These are phyloP conservation scores for Caprella mutica DNA, from an alignment of 2,888 invertebrate genomes.

Conservation along the genomic window DNA sequence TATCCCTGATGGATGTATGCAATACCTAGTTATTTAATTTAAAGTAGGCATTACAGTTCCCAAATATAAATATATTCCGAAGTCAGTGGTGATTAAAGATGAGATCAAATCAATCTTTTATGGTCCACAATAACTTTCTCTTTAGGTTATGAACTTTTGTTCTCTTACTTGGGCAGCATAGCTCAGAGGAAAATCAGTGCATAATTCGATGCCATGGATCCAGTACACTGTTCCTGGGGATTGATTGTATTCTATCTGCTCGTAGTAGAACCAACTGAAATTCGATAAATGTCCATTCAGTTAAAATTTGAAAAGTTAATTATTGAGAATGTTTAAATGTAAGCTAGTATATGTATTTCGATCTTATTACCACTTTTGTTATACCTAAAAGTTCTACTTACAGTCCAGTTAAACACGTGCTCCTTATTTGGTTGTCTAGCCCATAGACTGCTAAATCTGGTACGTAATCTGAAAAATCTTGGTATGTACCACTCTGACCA, in stretches of 20 bases:
- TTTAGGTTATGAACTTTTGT: too few relatives aligned
- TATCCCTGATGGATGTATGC: too few relatives aligned
- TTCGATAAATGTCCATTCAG: neutral
- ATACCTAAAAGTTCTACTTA: conserved; percentile 6
- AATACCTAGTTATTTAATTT: too few relatives aligned
- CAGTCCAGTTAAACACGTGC: conserved; percentile 11
- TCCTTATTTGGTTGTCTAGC: conserved; percentile 14
- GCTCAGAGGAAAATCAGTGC: conserved; percentile 14
- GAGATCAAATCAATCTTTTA: too few relatives aligned
- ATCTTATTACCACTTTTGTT: too few relatives aligned
- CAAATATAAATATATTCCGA: too few relatives aligned
- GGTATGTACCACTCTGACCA: neutral
- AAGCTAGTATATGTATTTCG: neutral
- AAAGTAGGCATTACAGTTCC: too few relatives aligned
- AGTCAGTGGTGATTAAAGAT: too few relatives aligned
- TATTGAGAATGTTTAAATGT: neutral
- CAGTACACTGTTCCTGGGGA: conserved; percentile 15
- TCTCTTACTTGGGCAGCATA: conserved; percentile 13
- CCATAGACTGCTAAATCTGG: neutral
- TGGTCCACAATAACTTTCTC: too few relatives aligned
- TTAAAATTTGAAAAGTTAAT: neutral
- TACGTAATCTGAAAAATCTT: conserved; percentile 5
- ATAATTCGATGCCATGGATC: conserved; percentile 21
- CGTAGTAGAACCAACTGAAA: conserved; percentile 30
- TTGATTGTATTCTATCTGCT: conserved; percentile 20